A percentile compares a stretch with the other conserved stretches of the same genome.
These are phyloP conservation scores for Himalopsyche phryganea DNA, from an alignment of 1,140 invertebrate genomes.

Conservation along the genomic window DNA sequence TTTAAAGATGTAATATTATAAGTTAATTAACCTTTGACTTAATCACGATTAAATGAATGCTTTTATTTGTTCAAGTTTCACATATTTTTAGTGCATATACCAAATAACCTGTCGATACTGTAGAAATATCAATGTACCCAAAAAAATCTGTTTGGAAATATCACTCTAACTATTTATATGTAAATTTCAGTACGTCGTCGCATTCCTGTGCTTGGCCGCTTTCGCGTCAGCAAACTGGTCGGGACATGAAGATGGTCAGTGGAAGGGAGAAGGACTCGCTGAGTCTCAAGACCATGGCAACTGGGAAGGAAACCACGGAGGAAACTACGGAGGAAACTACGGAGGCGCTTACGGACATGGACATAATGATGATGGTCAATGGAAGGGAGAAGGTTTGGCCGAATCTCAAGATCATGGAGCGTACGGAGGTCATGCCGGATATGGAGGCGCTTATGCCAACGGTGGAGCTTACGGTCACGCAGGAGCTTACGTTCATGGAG, in stretches of 20 bases:
- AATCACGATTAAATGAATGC: too few species aligned
- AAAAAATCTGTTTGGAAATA: too few species aligned
- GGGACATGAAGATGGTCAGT: slow-evolving; percentile 20
- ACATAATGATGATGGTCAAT: slow-evolving; percentile 27
- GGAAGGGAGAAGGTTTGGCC: slow-evolving; percentile 25
- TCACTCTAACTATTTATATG: too few species aligned
- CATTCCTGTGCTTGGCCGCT: slow-evolving; percentile 22
- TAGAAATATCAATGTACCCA: too few species aligned
- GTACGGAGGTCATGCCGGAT: slow-evolving; percentile 34
- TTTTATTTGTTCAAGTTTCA: too few species aligned
- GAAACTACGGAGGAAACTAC: not conserved
- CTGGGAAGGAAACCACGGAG: slow-evolving; percentile 9
- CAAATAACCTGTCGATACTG: too few species aligned
- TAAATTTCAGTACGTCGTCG: slow-evolving; percentile 25
- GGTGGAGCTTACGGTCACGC: too few species aligned
- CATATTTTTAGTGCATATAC: too few species aligned
- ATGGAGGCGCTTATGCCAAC: slow-evolving; percentile 34
- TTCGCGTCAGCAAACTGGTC: slow-evolving; percentile 9
- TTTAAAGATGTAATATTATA: too few species aligned
- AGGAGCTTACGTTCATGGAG: slow-evolving; percentile 20
- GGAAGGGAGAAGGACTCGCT: slow-evolving; percentile 21
- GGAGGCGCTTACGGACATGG: not conserved
- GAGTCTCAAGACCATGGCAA: slow-evolving; percentile 27
- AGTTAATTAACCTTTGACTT: too few species aligned
- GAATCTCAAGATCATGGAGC: slow-evolving; percentile 11